These are phyloP conservation scores for Lochmaea crataegi DNA, from an alignment of 2,888 invertebrate species.

Conservation along the genomic window DNA sequence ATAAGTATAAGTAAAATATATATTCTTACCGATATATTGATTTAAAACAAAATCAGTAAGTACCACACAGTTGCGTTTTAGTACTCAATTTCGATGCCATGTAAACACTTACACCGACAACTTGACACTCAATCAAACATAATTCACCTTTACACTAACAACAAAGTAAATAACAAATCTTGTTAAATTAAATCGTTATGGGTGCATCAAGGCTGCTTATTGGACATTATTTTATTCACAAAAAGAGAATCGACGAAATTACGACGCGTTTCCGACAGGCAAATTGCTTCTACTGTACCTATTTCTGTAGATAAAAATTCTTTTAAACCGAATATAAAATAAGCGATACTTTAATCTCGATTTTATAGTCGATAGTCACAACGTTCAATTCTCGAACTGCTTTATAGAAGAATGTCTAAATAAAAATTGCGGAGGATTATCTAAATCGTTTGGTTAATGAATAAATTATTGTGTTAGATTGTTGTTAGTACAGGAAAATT, in stretches of 20 bases:
- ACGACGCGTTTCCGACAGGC: conserved; percentile 7
- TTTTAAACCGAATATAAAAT: not conserved
- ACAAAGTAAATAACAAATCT: conserved; percentile 13
- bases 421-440: conserved; percentile 5
- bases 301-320: not conserved
- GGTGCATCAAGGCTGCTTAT: conserved; percentile 13
- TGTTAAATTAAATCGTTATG: not conserved
- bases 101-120: no score
- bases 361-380: not conserved
- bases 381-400: not conserved
- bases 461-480: not conserved
- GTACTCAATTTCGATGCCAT: not conserved
- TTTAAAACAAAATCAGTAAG: no score
- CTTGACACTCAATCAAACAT: not conserved
- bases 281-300: not conserved
- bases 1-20: no score
- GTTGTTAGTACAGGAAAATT: conserved; percentile 9
- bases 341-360: not conserved
- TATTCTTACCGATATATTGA: no score
- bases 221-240: conserved; percentile 2
- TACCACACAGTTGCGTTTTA: not conserved
- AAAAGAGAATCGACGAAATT: not conserved
- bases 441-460: not conserved
- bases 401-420: not conserved
- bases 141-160: conserved; percentile 5